Evolutionary conservation across 2,113 vertebrate species (phyloP).

Genomic region (Morone chrysops): DNA sequence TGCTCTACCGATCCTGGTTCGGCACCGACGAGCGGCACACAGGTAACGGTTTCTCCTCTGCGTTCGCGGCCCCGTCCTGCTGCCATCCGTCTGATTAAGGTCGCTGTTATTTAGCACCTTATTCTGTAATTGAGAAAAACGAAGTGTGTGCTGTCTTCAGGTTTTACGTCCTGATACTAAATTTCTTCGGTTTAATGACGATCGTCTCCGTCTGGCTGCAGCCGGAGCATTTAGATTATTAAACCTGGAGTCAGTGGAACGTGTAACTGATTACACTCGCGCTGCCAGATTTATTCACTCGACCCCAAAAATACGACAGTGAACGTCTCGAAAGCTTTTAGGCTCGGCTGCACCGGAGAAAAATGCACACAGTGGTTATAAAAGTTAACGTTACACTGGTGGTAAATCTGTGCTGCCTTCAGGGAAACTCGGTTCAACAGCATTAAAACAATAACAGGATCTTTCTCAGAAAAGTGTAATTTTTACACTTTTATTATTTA

Average conservation of each 20-base stretch:
- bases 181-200: background rate
- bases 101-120: background rate
- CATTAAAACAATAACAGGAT: too few species aligned
- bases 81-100: too few species aligned
- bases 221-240: conserved; percentile 41
- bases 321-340: too few species aligned
- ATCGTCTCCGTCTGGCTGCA: background rate
- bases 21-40: conserved; percentile 93
- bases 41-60: conserved; percentile 75
- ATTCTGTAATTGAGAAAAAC: background rate
- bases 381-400: too few species aligned
- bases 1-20: conserved; percentile 95
- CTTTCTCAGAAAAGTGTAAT: too few species aligned
- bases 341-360: too few species aligned
- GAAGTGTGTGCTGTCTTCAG: too few species aligned
- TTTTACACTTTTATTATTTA: too few species aligned
- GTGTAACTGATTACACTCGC: background rate
- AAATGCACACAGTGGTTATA: too few species aligned
- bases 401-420: too few species aligned
- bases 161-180: conserved; percentile 11
- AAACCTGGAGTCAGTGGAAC: background rate
- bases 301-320: background rate
- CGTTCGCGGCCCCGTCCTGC: too few species aligned
- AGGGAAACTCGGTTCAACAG: too few species aligned
- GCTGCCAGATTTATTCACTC: background rate